Base-by-base conservation (phyloP, 1,140 invertebrate species). In the Lysiphlebus fabarum region DNA sequence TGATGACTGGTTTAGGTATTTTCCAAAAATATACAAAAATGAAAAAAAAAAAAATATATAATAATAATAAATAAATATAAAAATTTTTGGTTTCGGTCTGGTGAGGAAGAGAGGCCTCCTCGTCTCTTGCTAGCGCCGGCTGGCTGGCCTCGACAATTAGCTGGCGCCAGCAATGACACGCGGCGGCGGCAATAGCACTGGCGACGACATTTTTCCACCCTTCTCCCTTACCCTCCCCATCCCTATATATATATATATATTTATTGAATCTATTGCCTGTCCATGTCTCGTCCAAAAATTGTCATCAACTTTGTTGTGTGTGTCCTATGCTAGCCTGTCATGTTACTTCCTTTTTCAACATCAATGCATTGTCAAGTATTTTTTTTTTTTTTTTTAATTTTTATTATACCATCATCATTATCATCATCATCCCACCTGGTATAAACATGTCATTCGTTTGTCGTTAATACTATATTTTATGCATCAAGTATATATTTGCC, bases 71-170 rank as follows among this genome's bases (percentile, higher is more conserved):
- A 42, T 33, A 50, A 6, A 40, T n/a, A 49, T 58, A 51, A 17
- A 42, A 34, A 53, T 38, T 43, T 9, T 37, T 38, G 51, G 58
- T 55, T 54, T 68, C 55, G 62, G 66, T 72, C 69, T 65, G 70
- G 67, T 70, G 49, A 53, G 56, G 41, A 49, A 41, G 36, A 58
- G 58, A 58, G 48, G 61, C 51, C 60, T 57, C 65, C 65, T 71
- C 71, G 71, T 51, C 49, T 26, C 17, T 26, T 26, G 70, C 68
- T 71, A 68, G 72, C 68, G 70, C 70, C 69, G 73, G 71, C 70
- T 75, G 72, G 73, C 71, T 75, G 72, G 73, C 71, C 71, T 75
- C 73, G 73, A 73, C 71, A 74, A 75, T 73, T 75, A 74, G 73
- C 71, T 75, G 73, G 73, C 71, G 73, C 73, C 73, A 74, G 73